phyloP scores from a whole-genome alignment of 2,888 invertebrate species.

The Pandemis heparana region DNA sequence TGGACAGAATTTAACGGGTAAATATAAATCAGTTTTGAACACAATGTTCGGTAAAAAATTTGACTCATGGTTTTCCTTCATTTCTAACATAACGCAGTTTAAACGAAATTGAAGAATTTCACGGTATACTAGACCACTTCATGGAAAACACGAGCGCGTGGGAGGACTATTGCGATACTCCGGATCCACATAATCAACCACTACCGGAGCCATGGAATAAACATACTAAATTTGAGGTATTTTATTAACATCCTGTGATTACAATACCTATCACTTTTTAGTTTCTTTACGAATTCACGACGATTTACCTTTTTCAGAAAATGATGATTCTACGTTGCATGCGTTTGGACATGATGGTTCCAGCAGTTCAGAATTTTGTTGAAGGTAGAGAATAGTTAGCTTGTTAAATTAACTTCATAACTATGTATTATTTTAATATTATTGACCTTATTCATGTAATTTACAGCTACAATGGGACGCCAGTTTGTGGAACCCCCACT shows the following conservation, averaged over 20 bases:
- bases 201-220: conserved; percentile 91
- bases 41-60: conserved; percentile 21
- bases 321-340: conserved; percentile 92
- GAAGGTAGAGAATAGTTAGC: conserved; percentile 70
- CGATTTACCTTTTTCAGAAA: conserved; percentile 79
- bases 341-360: conserved; percentile 94
- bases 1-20: conserved; percentile 80
- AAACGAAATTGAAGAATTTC: conserved; percentile 73
- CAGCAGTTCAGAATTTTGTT: conserved; percentile 90
- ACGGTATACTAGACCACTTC: conserved; percentile 89
- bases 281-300: background rate
- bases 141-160: conserved; percentile 84
- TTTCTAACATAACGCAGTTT: conserved; percentile 62
- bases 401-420: background rate
- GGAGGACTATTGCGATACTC: conserved; percentile 91
- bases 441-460: background rate
- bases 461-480: conserved; percentile 88
- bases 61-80: conserved; percentile 14
- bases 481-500: conserved; percentile 95
- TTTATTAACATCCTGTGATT: background rate
- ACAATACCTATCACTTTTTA: background rate
- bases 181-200: conserved; percentile 89
- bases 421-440: background rate
- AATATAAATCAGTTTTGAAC: background rate
- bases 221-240: conserved; percentile 86